Evolutionary conservation across 2,797 vertebrate genomes (phyloP), one percentile per base, ranked within the genome.

Genomic region (Cynopterus sphinx): DNA sequence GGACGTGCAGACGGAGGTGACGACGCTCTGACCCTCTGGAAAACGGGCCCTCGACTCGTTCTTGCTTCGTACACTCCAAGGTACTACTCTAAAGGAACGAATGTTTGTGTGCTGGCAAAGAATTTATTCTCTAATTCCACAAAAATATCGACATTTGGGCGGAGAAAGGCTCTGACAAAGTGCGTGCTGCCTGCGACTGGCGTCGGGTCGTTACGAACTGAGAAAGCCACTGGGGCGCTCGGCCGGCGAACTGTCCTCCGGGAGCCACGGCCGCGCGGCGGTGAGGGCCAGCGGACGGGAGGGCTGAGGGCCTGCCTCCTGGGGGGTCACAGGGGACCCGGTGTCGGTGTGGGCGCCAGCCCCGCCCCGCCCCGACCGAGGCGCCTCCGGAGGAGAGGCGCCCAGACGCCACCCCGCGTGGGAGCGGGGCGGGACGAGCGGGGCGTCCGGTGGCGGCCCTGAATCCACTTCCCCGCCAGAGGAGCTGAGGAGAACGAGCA

Each of bases 401-500:
- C 46, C 63, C 19, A 7, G 24, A 11, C 36, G 28, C 51, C 81
- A 41, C 67, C 26, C 53, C 33, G 68, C 49, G 41, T 1, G 31
- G 87, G n/a, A 41, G 12, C 0, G n/a, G 74, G 43, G 22, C 21
- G n/a, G 63, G 59, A 51, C 5, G 16, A 12, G 33, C 0, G 11
- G 49, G 65, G 78, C 28, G 10, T 1, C 4, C 26, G 51, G 17
- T 2, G 86, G 87, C 0, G 57, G 78, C 0, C 1, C 51, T 12
- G 71, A 91, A n/a, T n/a, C n/a, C n/a, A n/a, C n/a, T n/a, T n/a
- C n/a, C n/a, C n/a, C n/a, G n/a, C n/a, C n/a, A n/a, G 94, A 93
- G 92, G 3, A 4, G n/a, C n/a, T 81, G 65, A 83, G n/a, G 16
- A 93, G 96, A 96, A 70, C 59, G 3, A 94, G 77, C 96, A 39